phyloP scores from a whole-genome alignment of 1,140 invertebrate genomes.

The Scaptomyza graminum region DNA sequence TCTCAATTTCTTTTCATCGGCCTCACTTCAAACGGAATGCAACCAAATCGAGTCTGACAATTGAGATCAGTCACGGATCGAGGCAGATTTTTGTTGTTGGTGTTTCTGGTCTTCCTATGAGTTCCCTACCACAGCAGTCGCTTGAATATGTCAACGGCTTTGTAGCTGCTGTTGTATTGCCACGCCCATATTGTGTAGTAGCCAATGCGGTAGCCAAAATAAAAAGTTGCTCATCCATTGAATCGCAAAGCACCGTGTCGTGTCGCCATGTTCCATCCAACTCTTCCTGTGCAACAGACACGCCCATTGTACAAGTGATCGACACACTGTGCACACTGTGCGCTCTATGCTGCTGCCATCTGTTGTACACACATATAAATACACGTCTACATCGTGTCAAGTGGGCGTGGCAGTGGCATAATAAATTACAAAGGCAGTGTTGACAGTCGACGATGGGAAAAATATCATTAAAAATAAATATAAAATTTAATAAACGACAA shows the following conservation, averaged over 20 bases:
- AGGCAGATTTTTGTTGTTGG: constrained; percentile 6
- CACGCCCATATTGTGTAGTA: constrained; percentile 73
- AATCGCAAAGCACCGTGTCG: constrained; percentile 29
- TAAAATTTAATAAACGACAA: constrained; percentile 66
- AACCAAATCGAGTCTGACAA: constrained; percentile 63
- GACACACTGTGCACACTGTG: constrained; percentile 5
- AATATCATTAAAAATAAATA: constrained; percentile 64
- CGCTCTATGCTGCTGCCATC: constrained; percentile 44
- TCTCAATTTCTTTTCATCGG: constrained; percentile 20
- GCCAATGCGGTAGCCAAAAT: constrained; percentile 67
- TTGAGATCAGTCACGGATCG: constrained; percentile 19
- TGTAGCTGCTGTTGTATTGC: constrained; percentile 32
- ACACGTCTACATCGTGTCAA: constrained; percentile 35
- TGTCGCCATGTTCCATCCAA: constrained; percentile 65
- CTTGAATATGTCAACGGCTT: constrained; percentile 66
- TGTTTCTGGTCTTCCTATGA: not conserved
- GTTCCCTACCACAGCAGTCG: constrained; percentile 1
- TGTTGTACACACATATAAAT: constrained; percentile 27
- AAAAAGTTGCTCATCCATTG: constrained; percentile 53
- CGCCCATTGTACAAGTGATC: constrained; percentile 69
- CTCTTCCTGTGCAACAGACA: constrained; percentile 64
- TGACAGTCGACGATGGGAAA: constrained; percentile 58
- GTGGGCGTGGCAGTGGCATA: constrained; percentile 62
- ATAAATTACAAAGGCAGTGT: constrained; percentile 72
- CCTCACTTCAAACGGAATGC: constrained; percentile 55